Conservation (phyloP, 1,140 invertebrate genomes). For the Papilio xuthus region DNA sequence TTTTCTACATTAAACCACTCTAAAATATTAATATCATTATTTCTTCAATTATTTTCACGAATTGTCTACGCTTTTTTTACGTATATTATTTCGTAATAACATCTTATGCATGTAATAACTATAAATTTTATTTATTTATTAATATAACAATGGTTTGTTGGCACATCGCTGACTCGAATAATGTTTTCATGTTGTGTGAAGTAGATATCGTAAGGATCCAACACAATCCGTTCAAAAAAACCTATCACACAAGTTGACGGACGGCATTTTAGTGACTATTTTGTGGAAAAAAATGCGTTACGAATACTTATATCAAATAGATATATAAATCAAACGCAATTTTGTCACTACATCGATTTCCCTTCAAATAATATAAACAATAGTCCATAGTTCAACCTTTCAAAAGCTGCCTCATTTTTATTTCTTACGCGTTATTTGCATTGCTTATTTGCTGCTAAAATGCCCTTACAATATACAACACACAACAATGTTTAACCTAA, state of each 20-base stretch:
- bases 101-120: slow-evolving; percentile 78
- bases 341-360: slow-evolving; percentile 22
- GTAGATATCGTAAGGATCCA: slow-evolving; percentile 42
- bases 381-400: no score
- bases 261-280: slow-evolving; percentile 19
- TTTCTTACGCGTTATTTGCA: not conserved
- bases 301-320: slow-evolving; percentile 66
- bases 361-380: not conserved
- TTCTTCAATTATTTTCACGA: slow-evolving; percentile 51
- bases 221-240: slow-evolving; percentile 6
- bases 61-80: slow-evolving; percentile 59
- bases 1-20: slow-evolving; percentile 50
- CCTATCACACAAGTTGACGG: slow-evolving; percentile 35
- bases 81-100: slow-evolving; percentile 58
- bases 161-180: slow-evolving; percentile 68
- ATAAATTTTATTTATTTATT: slow-evolving; percentile 61
- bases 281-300: slow-evolving; percentile 51
- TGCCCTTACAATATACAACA: slow-evolving; percentile 27
- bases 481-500: slow-evolving; percentile 31
- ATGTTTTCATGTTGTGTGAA: slow-evolving; percentile 47
- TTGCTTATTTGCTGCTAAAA: not conserved
- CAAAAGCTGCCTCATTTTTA: not conserved
- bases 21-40: slow-evolving; percentile 66
- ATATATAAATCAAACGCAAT: slow-evolving; percentile 75
- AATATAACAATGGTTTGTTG: slow-evolving; percentile 75